Evolutionary conservation across 2,797 vertebrate species (phyloP).

Genomic region (Gastrophryne carolinensis): DNA sequence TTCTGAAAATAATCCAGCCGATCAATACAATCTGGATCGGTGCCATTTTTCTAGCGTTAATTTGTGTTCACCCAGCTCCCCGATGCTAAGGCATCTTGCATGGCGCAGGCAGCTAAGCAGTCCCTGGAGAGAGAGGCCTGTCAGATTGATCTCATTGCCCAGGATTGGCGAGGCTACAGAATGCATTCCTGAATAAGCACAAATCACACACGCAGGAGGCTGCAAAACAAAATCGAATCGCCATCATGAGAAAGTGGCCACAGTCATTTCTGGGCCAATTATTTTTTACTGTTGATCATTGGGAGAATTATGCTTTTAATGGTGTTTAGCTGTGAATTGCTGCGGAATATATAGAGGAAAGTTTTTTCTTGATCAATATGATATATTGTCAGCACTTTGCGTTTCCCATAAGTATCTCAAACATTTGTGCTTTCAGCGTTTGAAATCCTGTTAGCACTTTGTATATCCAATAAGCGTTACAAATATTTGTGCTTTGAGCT

Average conservation of each 20-base stretch:
- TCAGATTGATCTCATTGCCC: conserved; percentile 49
- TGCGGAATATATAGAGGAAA: not conserved
- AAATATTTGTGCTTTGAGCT: not conserved
- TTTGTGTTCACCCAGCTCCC: conserved; percentile 51
- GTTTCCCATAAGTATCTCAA: too few relatives aligned
- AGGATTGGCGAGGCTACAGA: conserved; percentile 48
- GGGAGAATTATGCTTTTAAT: not conserved
- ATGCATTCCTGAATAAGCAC: conserved; percentile 53
- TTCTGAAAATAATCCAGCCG: conserved; percentile 48
- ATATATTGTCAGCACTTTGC: not conserved
- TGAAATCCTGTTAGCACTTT: not conserved
- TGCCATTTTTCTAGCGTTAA: conserved; percentile 53
- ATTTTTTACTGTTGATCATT: conserved; percentile 40
- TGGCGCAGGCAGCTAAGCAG: conserved; percentile 46
- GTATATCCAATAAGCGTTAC: too few relatives aligned
- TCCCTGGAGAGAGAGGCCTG: conserved; percentile 44
- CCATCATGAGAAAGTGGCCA: conserved; percentile 51
- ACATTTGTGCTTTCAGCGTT: not conserved
- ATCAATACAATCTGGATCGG: conserved; percentile 50
- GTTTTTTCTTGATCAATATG: not conserved
- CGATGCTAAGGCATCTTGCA: conserved; percentile 45
- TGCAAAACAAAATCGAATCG: conserved; percentile 41
- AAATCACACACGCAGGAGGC: conserved; percentile 46
- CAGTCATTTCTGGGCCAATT: conserved; percentile 36
- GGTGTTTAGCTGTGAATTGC: conserved; percentile 11